Evolutionary conservation across 2,113 vertebrate genomes (phyloP).

Genomic region (Siniperca chuatsi): DNA sequence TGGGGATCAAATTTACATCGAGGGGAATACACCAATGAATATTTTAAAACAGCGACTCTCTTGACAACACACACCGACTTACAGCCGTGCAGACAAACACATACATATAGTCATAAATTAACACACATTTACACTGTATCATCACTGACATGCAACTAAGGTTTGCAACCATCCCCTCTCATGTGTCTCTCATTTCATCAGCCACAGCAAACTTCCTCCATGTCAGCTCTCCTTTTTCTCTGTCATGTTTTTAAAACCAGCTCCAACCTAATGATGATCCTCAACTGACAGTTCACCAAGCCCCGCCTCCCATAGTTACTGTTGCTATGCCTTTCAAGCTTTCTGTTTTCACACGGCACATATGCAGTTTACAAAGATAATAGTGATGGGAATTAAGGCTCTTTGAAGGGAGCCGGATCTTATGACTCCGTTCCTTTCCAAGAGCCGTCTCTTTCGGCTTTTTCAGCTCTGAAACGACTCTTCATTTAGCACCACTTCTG

Average conservation of each 20-base stretch:
- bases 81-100: not conserved
- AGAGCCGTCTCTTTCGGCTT: not conserved
- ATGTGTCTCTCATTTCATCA: not conserved
- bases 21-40: conserved; percentile 20
- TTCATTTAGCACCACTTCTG: not conserved
- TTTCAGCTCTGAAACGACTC: not conserved
- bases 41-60: conserved; percentile 7
- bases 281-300: not conserved
- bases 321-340: not conserved
- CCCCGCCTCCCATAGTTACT: too few relatives aligned
- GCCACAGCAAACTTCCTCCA: not conserved
- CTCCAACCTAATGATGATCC: not conserved
- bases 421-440: too few relatives aligned
- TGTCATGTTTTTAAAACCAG: not conserved
- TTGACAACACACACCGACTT: not conserved
- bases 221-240: not conserved
- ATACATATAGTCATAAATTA: not conserved
- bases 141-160: not conserved
- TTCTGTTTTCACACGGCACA: not conserved
- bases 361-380: not conserved
- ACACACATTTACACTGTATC: not conserved
- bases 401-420: too few relatives aligned
- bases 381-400: not conserved
- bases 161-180: not conserved
- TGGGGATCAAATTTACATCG: conserved; percentile 10